Conservation (phyloP, 2,888 invertebrate genomes). For the Listrodromus nycthemerus region DNA sequence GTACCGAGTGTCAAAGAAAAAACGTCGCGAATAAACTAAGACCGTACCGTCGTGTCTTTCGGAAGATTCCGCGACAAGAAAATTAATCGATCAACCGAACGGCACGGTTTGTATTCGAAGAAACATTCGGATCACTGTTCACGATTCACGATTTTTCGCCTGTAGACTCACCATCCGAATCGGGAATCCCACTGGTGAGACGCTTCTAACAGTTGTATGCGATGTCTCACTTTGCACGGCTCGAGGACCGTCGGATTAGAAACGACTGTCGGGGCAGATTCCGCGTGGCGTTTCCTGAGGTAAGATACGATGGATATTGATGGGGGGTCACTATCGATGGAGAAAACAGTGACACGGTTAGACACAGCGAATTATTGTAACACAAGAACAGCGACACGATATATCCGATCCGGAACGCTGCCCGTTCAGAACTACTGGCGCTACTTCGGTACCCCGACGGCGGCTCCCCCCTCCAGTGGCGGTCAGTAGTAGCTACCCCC, state of each 20-base stretch:
- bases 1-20: no score
- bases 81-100: background rate
- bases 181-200: no score
- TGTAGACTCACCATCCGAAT: no score
- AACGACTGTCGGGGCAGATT: background rate
- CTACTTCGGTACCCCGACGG: constrained; percentile 71
- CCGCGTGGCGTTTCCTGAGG: background rate
- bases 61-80: background rate
- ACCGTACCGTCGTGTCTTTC: no score
- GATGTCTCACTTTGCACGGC: no score
- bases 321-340: background rate
- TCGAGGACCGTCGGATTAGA: no score
- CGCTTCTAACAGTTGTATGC: no score
- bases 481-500: constrained; percentile 60
- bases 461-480: constrained; percentile 71
- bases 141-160: background rate
- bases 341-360: background rate
- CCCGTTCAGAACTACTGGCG: constrained; percentile 81
- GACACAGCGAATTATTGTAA: constrained; percentile 38
- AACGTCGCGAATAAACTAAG: no score
- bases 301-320: background rate
- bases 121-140: background rate
- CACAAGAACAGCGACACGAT: constrained; percentile 59
- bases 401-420: constrained; percentile 78
- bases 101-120: background rate